Evolutionary conservation across 2,113 vertebrate genomes (phyloP), one percentile per base, ranked within the genome.

Genomic region (Sinosuthora webbiana): DNA sequence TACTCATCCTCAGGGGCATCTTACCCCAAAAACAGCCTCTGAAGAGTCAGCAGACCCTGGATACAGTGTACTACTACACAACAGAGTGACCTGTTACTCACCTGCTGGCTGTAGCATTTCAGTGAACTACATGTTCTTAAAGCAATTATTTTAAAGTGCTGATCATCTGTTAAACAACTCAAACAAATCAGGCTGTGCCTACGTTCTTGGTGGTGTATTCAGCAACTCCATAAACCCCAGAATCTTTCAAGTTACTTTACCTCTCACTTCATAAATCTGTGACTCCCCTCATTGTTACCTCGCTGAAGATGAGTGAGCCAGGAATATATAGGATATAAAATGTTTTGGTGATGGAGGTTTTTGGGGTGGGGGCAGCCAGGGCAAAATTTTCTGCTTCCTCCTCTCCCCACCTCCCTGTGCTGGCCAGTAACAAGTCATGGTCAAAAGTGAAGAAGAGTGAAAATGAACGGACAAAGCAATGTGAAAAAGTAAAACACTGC

Each of bases 91-190:
- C 93, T 49, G 55, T 42, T 74, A 71, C 44, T 70, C 60, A 60
- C 45, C 44, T 62, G 41, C 6, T 73, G 63, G 68, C 52, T 9
- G 31, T 8, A 81, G 39, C 14, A 45, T 35, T 64, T 64, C 77
- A 79, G n/a, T 18, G 57, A 89, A 53, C 69, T 63, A 9, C 44
- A 18, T 1, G 65, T 67, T 94, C 83, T 86, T 44, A 53, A 56
- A 78, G 41, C 44, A 56, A 75, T 93, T 53, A 88, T 75, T 86
- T 79, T 21, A 20, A 70, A 78, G 73, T 71, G 83, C 71, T 65
- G 64, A 87, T 69, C 52, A 77, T 14, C 73, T 71, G 64, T 50
- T 83, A 88, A 78, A 77, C 81, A 89, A 86, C 62, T 69, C 75
- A 64, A 31, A n/a, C 33, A 30, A 83, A 50, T 31, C 47, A 49